Percentiles rank a stretch among this genome's conserved stretches.
Conservation (phyloP, 2,113 vertebrate species). For the Chionomys nivalis region DNA sequence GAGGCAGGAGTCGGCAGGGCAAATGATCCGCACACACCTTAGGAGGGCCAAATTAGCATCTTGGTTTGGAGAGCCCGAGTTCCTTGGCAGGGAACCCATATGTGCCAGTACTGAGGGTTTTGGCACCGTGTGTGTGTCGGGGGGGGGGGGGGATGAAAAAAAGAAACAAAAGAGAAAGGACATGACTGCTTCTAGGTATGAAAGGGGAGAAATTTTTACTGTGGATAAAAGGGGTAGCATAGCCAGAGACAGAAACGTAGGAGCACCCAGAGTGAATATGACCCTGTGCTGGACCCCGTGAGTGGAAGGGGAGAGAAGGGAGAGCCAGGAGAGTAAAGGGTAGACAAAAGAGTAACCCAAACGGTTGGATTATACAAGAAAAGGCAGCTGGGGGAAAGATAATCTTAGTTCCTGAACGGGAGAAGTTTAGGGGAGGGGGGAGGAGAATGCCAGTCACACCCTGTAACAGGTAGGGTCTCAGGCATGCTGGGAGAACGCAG, state of each 20-base stretch:
- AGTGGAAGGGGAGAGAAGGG: too few relatives aligned
- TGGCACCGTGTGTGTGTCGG: too few relatives aligned
- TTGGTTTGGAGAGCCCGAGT: neutral
- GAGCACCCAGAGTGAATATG: neutral
- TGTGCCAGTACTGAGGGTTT: neutral
- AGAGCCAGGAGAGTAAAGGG: too few relatives aligned
- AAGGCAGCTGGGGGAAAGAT: neutral
- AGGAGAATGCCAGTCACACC: neutral
- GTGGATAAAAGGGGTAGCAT: neutral
- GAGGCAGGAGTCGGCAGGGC: neutral
- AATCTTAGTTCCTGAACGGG: neutral
- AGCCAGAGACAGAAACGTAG: neutral
- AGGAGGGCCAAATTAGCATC: neutral
- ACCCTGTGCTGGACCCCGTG: neutral
- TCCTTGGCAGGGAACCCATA: neutral
- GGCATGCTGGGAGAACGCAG: neutral
- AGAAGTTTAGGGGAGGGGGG: neutral
- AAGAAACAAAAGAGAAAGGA: neutral
- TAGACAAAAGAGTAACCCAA: neutral
- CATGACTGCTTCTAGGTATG: neutral
- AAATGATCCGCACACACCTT: neutral
- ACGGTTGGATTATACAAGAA: neutral
- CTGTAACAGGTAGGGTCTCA: neutral
- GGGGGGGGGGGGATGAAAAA: neutral
- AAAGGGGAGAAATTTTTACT: neutral